These are phyloP conservation scores for Pelobates fuscus DNA, from an alignment of 2,113 vertebrate species.

Conservation along the genomic window DNA sequence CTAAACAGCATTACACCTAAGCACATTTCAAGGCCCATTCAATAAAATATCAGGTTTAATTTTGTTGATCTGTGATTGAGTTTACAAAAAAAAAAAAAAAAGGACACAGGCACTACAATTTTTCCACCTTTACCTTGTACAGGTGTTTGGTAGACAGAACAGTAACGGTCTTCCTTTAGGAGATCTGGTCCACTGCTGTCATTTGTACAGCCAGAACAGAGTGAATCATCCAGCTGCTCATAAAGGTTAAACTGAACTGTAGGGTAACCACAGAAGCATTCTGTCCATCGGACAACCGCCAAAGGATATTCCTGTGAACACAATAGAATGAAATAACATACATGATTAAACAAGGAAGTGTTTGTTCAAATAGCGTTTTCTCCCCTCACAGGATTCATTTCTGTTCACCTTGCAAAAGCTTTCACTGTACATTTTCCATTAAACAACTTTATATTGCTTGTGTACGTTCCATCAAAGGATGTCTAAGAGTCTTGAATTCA, in stretches of 20 bases:
- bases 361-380: neutral
- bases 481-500: no score
- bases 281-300: constrained; percentile 73
- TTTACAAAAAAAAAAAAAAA: neutral
- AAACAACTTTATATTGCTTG: no score
- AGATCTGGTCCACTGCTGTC: constrained; percentile 26
- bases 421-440: no score
- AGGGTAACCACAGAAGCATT: constrained; percentile 84
- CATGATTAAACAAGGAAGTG: constrained; percentile 21
- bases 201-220: constrained; percentile 61
- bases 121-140: constrained; percentile 77
- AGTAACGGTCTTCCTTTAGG: constrained; percentile 56
- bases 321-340: constrained; percentile 8
- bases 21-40: neutral
- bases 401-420: no score
- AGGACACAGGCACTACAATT: neutral
- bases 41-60: constrained; percentile 14
- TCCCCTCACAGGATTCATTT: no score
- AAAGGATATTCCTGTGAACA: constrained; percentile 81
- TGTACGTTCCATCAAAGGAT: no score
- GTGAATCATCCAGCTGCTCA: constrained; percentile 58
- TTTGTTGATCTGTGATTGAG: neutral
- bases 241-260: constrained; percentile 72
- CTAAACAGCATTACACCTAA: neutral
- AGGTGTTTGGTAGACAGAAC: constrained; percentile 87